phyloP scores from a whole-genome alignment of 2,113 vertebrate genomes.

The Grammomys dolichurus region DNA sequence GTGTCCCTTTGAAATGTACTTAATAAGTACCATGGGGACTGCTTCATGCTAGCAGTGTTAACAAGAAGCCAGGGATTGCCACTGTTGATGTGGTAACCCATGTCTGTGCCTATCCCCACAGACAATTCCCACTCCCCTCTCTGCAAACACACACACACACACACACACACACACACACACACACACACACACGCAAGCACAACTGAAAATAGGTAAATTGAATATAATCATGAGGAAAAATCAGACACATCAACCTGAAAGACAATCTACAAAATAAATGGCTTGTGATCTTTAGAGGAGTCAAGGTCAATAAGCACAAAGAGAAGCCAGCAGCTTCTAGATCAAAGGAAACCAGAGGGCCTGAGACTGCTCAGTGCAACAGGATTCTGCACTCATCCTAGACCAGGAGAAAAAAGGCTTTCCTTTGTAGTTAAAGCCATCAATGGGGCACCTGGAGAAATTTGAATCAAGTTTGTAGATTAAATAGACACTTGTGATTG shows the following conservation, averaged over 20 bases:
- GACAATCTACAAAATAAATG: constrained; percentile 50
- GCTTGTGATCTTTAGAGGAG: constrained; percentile 47
- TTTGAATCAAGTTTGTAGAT: constrained; percentile 29
- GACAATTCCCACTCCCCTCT: background rate
- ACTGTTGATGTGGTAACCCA: background rate
- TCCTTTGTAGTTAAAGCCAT: constrained; percentile 51
- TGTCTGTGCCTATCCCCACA: background rate
- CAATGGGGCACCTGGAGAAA: constrained; percentile 30
- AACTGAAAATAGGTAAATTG: background rate
- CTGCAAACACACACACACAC: background rate
- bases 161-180: background rate
- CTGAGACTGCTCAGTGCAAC: background rate
- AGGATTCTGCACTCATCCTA: constrained; percentile 23
- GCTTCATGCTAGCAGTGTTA: background rate
- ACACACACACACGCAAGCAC: background rate
- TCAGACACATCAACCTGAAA: constrained; percentile 51
- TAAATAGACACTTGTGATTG: background rate
- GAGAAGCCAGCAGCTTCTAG: constrained; percentile 55
- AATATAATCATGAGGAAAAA: constrained; percentile 62
- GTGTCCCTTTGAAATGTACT: background rate
- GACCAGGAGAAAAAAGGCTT: constrained; percentile 26
- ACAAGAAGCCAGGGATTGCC: background rate
- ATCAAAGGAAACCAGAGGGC: constrained; percentile 61
- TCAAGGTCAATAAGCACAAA: constrained; percentile 69
- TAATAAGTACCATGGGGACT: background rate